Conservation (phyloP, 2,113 vertebrate species). For the Lota lota region DNA sequence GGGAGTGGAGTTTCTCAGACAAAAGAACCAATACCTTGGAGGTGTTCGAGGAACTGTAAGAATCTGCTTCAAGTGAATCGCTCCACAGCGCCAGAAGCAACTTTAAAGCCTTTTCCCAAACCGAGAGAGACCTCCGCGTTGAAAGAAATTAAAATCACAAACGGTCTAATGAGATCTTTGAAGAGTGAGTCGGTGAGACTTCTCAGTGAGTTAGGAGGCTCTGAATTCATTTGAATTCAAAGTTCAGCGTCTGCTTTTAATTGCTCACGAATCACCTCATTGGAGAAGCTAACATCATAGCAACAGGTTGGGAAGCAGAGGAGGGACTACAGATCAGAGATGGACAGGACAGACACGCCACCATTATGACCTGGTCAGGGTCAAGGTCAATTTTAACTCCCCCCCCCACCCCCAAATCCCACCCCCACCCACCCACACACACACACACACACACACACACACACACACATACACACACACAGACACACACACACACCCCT, state of each 20-base stretch:
- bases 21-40: too few relatives aligned
- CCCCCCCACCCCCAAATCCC: too few relatives aligned
- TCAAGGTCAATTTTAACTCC: background rate
- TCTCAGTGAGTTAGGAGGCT: constrained; percentile 32
- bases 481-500: background rate
- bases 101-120: too few relatives aligned
- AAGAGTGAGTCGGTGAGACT: constrained; percentile 24
- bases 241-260: constrained; percentile 39
- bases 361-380: background rate
- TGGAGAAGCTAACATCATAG: constrained; percentile 25
- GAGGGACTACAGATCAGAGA: background rate
- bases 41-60: too few relatives aligned
- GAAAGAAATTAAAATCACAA: constrained; percentile 23
- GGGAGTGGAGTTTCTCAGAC: too few relatives aligned
- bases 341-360: background rate
- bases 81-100: too few relatives aligned
- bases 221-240: constrained; percentile 49
- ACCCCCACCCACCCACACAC: too few relatives aligned
- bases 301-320: background rate
- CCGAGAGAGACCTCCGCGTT: too few relatives aligned
- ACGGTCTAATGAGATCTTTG: constrained; percentile 30
- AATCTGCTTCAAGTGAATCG: too few relatives aligned
- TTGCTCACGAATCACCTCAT: constrained; percentile 31
- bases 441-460: too few relatives aligned
- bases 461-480: too few relatives aligned